A percentile compares a stretch with the other conserved stretches of the same genome.
Evolutionary conservation across 2,888 invertebrate genomes (phyloP).

Genomic region (Plebejus argus): DNA sequence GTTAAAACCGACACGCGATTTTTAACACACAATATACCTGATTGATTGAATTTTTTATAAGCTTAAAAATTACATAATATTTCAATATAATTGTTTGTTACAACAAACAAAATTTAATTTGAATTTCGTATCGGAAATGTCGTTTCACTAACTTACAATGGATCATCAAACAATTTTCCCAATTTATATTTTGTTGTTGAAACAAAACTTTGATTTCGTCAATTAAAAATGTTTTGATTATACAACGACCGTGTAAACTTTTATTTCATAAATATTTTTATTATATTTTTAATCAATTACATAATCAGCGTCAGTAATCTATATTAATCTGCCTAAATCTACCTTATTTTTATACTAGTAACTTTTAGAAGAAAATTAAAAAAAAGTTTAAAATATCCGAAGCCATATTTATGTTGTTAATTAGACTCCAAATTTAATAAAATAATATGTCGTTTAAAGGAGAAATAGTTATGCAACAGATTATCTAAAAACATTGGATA

Average conservation of each 20-base stretch:
- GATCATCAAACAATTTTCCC: neutral
- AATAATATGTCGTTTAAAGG: too few relatives aligned
- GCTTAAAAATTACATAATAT: neutral
- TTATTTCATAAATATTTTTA: neutral
- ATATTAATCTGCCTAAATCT: too few relatives aligned
- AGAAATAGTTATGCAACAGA: too few relatives aligned
- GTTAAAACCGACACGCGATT: neutral
- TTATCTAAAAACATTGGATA: too few relatives aligned
- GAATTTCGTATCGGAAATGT: neutral
- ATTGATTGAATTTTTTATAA: neutral
- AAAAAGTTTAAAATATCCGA: too few relatives aligned
- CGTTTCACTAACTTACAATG: neutral
- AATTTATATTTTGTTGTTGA: neutral
- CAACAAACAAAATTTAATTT: neutral
- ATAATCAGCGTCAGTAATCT: too few relatives aligned
- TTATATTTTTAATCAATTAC: neutral
- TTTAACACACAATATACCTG: neutral
- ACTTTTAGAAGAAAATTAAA: too few relatives aligned
- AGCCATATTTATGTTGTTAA: too few relatives aligned
- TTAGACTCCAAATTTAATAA: too few relatives aligned
- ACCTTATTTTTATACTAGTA: too few relatives aligned
- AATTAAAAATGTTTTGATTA: neutral
- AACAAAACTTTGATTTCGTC: neutral
- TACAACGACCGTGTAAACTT: neutral
- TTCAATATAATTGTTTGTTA: neutral